Base-by-base conservation (phyloP, 1,140 invertebrate species). In the Homalodisca vitripennis region DNA sequence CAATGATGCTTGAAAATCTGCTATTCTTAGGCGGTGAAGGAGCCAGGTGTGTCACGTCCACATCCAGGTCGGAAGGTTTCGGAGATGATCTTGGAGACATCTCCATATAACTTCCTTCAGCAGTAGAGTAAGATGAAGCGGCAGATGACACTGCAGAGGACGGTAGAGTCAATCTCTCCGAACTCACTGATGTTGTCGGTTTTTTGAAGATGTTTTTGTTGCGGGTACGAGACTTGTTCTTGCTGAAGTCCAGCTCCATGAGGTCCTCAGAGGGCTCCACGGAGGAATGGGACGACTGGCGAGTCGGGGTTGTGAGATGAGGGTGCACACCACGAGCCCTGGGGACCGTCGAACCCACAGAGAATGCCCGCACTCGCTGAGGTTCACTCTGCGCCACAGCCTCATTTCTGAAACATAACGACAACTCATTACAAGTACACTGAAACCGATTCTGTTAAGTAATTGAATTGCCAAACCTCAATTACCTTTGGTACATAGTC, bases 181-280 rank as follows among this genome's bases (percentile, higher is more conserved):
- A 66, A 66, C 74, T 75, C 3, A 46, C 22, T 47, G 41, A 46
- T 20, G 63, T 22, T 12, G 66, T 46, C 29, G 71, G 66, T 55
- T 73, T 71, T 32, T 66, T 73, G 46, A 41, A 66, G 13, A 12
- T 14, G 26, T 51, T 46, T 24, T 55, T 63, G 63, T 32, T 65
- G 62, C 66, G 67, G 24, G 12, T 66, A n/a, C 46, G 69, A 30
- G 57, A 48, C 29, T 68, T 69, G 48, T 74, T 75, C 27, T 74
- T 47, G 78, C 80, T 87, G 75, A 92, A 92, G 78, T 92, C 91
- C 66, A 93, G 83, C 79, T 91, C 90, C 89, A 93, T 91, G 51
- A 91, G 82, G 79, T 93, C 89, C 66, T 88, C 88, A 80, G 89
- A 88, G 0, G 86, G 84, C 67, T 88, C 86, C 20, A 83, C 80